Conservation (phyloP, 2,888 invertebrate genomes). For the Philopedon plagiatum region DNA sequence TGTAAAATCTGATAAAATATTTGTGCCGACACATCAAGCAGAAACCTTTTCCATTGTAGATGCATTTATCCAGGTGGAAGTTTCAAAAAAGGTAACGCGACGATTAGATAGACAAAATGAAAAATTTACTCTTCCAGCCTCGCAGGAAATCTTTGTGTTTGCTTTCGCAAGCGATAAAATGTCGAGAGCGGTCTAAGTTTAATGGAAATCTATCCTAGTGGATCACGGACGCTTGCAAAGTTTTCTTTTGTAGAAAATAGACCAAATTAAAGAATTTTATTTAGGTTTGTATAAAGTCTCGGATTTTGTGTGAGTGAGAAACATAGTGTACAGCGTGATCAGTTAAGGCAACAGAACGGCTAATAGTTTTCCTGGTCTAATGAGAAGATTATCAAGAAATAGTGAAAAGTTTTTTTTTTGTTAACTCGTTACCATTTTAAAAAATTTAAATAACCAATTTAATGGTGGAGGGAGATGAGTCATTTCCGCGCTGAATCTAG, state of each 20-base stretch:
- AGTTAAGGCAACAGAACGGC: no score
- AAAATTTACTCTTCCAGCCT: constrained; percentile 21
- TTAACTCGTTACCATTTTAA: no score
- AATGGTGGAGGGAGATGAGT: no score
- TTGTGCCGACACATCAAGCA: background rate
- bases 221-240: background rate
- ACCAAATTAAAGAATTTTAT: background rate
- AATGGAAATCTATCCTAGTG: constrained; percentile 12
- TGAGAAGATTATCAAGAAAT: no score
- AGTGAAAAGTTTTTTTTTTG: no score
- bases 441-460: no score
- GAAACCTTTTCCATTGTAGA: background rate
- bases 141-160: constrained; percentile 26
- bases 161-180: constrained; percentile 10
- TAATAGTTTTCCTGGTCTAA: no score
- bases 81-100: constrained; percentile 8
- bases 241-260: background rate
- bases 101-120: constrained; percentile 32
- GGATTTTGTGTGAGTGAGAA: no score
- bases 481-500: no score
- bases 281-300: background rate
- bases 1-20: constrained; percentile 5
- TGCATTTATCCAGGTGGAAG: background rate
- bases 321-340: no score
- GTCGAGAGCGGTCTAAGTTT: constrained; percentile 3